Evolutionary conservation across 2,797 vertebrate species (phyloP).

Genomic region (Buceros bicornis): DNA sequence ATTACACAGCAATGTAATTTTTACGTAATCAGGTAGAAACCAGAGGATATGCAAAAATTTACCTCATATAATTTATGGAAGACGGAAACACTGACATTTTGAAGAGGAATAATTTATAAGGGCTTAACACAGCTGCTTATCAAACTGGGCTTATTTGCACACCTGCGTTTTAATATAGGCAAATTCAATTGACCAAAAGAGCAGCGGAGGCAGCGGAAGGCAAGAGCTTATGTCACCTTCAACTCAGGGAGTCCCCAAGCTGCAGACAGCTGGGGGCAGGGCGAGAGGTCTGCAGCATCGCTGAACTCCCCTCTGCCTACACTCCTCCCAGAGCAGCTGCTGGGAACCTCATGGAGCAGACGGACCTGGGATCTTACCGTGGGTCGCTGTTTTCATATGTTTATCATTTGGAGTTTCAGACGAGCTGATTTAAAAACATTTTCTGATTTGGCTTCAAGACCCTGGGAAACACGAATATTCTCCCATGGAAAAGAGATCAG

Average conservation of each 20-base stretch:
- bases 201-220: not conserved
- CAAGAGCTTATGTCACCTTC: not conserved
- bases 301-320: not conserved
- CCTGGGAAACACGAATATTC: not conserved
- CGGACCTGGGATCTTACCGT: not conserved
- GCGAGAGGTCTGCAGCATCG: not conserved
- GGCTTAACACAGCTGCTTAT: not conserved
- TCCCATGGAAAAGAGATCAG: not conserved
- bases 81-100: not conserved
- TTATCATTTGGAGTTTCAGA: not conserved
- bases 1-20: not conserved
- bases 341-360: not conserved
- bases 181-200: not conserved
- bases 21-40: not conserved
- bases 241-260: not conserved
- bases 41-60: not conserved
- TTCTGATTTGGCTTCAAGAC: not conserved
- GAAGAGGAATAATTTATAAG: not conserved
- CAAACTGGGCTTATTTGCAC: not conserved
- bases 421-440: not conserved
- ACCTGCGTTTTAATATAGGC: not conserved
- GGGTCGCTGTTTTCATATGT: not conserved
- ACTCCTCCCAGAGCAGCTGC: not conserved
- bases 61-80: not conserved
- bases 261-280: accelerated